Conservation (phyloP, 2,888 invertebrate genomes). For the Orthosia cruda region DNA sequence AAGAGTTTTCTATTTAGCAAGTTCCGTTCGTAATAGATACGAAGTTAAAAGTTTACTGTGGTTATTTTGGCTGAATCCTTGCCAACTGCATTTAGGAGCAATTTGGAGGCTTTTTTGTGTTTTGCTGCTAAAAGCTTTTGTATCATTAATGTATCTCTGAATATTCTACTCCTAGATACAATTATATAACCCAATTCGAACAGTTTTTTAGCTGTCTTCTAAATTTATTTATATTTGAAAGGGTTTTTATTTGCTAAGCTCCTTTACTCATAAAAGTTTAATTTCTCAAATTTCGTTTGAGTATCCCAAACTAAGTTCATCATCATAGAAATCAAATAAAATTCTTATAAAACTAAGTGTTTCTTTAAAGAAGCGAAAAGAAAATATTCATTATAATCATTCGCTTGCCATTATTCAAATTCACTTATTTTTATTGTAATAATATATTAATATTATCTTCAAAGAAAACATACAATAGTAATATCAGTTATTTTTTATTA, state of each 20-base stretch:
- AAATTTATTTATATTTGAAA: neutral
- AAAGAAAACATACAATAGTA: neutral
- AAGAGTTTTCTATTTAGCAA: neutral
- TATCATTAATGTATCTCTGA: neutral
- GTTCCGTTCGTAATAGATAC: neutral
- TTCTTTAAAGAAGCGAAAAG: conserved; percentile 8
- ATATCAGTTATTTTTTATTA: too few relatives aligned
- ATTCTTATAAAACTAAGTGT: neutral
- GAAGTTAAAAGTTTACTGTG: neutral
- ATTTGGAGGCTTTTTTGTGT: neutral
- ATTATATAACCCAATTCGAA: neutral
- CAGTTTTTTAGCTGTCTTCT: neutral
- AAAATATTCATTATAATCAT: conserved; percentile 4
- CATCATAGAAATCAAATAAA: neutral
- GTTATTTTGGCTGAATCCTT: conserved; percentile 8
- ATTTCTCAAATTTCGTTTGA: neutral
- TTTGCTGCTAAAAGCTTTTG: conserved; percentile 8
- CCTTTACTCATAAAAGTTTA: neutral
- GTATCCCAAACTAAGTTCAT: neutral
- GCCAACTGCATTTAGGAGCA: conserved; percentile 26
- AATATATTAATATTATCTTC: neutral
- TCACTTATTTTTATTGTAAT: too few relatives aligned
- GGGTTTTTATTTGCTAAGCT: neutral
- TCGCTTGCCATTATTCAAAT: neutral
- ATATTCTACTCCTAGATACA: neutral